Conservation (phyloP, 1,140 invertebrate species). For the Aphaenogaster floridana region DNA sequence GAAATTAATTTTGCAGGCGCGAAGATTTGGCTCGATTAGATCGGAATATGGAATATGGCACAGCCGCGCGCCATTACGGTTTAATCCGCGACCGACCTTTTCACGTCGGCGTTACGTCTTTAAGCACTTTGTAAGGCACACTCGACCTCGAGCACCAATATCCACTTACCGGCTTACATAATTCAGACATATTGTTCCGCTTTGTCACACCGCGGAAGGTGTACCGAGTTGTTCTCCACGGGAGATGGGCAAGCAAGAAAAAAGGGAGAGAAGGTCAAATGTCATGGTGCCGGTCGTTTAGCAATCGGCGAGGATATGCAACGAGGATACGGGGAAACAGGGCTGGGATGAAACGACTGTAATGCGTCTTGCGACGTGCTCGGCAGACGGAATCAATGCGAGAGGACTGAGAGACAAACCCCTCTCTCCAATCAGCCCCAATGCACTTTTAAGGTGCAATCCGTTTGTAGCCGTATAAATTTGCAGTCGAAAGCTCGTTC, state of each 20-base stretch:
- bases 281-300: conserved; percentile 66
- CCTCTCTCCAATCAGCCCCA: conserved; percentile 67
- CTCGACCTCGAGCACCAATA: conserved; percentile 81
- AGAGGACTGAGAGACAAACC: conserved; percentile 71
- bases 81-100: conserved; percentile 28
- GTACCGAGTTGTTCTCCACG: background rate
- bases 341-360: background rate
- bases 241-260: background rate
- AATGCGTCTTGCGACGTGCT: conserved; percentile 16
- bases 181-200: conserved; percentile 80
- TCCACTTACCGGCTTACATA: conserved; percentile 74
- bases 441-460: conserved; percentile 29
- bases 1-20: conserved; percentile 32
- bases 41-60: conserved; percentile 8
- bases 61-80: background rate
- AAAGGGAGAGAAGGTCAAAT: conserved; percentile 75
- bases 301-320: conserved; percentile 40
- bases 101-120: conserved; percentile 21
- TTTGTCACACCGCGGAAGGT: conserved; percentile 37
- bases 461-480: background rate
- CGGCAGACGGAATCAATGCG: conserved; percentile 75
- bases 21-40: conserved; percentile 40
- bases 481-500: background rate
- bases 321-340: background rate
- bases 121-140: conserved; percentile 70